A percentile compares a stretch with the other conserved stretches of the same genome.
These are phyloP conservation scores for Epicampocera succincta DNA, from an alignment of 2,888 invertebrate genomes.

Conservation along the genomic window DNA sequence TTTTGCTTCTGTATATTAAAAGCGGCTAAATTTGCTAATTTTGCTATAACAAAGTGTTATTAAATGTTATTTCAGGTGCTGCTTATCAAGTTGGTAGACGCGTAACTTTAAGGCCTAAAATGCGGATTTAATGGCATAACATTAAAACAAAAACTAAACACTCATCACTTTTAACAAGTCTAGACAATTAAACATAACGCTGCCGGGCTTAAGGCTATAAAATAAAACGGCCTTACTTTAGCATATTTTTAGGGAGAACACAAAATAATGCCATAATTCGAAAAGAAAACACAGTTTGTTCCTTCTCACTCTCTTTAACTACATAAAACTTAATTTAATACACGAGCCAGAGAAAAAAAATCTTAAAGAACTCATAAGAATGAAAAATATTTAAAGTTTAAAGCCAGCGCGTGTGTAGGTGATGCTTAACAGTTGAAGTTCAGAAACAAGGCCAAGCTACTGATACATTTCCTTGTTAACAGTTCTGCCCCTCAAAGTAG, in stretches of 20 bases:
- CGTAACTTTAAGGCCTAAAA: not conserved
- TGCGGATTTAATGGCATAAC: not conserved
- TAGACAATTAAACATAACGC: constrained; percentile 33
- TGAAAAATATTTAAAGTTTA: no score
- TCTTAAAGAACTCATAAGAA: no score
- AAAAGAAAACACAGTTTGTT: constrained; percentile 38
- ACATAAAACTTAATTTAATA: not conserved
- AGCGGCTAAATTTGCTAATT: not conserved
- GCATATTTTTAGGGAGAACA: constrained; percentile 42
- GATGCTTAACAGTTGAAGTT: no score
- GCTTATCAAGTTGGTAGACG: not conserved
- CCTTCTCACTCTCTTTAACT: no score
- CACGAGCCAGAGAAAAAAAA: no score
- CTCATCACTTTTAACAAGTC: constrained; percentile 39
- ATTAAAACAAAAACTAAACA: constrained; percentile 16
- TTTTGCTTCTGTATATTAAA: not conserved
- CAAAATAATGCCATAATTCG: not conserved
- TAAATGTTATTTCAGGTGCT: constrained; percentile 38
- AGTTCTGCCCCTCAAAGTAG: not conserved
- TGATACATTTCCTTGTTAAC: no score
- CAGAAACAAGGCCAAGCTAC: no score
- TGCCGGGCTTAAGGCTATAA: not conserved
- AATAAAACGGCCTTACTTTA: not conserved
- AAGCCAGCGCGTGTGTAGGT: no score
- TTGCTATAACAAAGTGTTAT: not conserved